A percentile compares a stretch with the other conserved stretches of the same genome.
phyloP scores from a whole-genome alignment of 1,140 invertebrate species.

The Pogonomyrmex barbatus region DNA sequence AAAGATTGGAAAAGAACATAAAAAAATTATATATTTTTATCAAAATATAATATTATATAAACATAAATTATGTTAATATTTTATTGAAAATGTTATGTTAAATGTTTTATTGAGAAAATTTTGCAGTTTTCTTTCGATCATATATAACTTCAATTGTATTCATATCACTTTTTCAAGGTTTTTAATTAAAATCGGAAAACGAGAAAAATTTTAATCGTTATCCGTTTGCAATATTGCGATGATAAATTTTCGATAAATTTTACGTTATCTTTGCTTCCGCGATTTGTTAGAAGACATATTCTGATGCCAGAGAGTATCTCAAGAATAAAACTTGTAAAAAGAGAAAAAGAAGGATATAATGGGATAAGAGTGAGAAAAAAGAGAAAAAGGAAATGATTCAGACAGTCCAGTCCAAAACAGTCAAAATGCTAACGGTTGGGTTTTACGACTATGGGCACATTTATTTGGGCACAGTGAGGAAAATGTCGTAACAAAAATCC shows the following conservation, averaged over 20 bases:
- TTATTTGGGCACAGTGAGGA: slow-evolving; percentile 17
- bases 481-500: slow-evolving; percentile 41
- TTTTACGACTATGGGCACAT: slow-evolving; percentile 36
- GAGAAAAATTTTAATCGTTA: slow-evolving; percentile 2
- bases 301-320: neutral
- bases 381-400: slow-evolving; percentile 3
- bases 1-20: neutral
- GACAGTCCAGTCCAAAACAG: slow-evolving; percentile 14
- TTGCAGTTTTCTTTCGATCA: too few species aligned
- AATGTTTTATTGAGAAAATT: neutral
- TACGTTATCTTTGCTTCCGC: neutral
- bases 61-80: neutral
- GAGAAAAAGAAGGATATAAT: neutral
- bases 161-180: neutral
- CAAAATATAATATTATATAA: neutral
- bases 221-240: neutral
- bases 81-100: neutral
- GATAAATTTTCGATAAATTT: slow-evolving; percentile 11
- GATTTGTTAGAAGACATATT: neutral
- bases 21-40: neutral
- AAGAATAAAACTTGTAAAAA: slow-evolving; percentile 15
- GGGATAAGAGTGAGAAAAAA: slow-evolving; percentile 6
- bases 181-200: neutral
- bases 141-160: neutral
- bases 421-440: slow-evolving; percentile 26